Conservation (phyloP, 64 coral and sea anemone species). For the Hydrozoanthus tunicans region DNA sequence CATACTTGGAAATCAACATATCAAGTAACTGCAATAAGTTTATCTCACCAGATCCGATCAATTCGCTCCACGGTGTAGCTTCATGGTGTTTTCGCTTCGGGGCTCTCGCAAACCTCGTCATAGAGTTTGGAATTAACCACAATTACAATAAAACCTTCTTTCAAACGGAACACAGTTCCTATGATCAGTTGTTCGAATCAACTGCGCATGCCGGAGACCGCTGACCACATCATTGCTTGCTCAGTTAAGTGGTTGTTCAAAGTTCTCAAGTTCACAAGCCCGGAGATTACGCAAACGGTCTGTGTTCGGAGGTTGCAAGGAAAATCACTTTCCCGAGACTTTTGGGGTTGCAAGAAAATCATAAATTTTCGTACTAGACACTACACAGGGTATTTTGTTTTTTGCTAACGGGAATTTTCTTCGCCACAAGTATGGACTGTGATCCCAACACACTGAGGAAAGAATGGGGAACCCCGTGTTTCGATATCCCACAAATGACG, state of each 20-base stretch:
- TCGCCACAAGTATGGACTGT: background rate
- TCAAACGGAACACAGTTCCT: too few species aligned
- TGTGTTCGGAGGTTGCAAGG: background rate
- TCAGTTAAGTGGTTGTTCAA: too few species aligned
- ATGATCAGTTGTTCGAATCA: background rate
- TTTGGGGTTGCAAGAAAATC: background rate
- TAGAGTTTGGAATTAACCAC: background rate
- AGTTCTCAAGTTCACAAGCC: background rate
- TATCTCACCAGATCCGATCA: background rate
- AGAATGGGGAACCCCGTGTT: background rate
- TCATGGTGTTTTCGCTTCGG: conserved; percentile 43
- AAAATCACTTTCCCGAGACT: background rate
- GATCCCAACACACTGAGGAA: conserved; percentile 7
- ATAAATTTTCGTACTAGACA: background rate
- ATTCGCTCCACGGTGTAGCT: conserved; percentile 28
- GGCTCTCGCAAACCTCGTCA: conserved; percentile 49
- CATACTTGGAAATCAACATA: too few species aligned
- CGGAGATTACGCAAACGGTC: background rate
- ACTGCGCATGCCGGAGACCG: conserved; percentile 2
- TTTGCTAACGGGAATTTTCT: background rate
- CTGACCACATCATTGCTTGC: background rate
- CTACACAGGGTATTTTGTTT: background rate
- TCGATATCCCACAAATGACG: background rate
- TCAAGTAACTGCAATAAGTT: background rate
- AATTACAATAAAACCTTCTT: background rate